These are phyloP conservation scores for Ennomos erosarius DNA, from an alignment of 2,888 invertebrate species.

Conservation along the genomic window DNA sequence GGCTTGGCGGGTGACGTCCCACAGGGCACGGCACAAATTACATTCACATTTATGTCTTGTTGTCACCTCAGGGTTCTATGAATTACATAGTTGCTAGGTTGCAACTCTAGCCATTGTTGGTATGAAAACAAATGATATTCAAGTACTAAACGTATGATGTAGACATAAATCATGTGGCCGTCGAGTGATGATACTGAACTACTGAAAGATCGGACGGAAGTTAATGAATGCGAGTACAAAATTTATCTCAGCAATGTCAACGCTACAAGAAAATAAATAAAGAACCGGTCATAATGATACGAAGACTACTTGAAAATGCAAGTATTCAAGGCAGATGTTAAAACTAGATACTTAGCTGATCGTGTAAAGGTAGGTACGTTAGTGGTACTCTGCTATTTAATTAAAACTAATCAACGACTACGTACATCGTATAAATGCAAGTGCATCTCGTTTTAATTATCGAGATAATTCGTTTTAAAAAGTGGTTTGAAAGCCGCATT, in stretches of 20 bases:
- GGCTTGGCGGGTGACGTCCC: slow-evolving; percentile 44
- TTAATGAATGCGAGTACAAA: not conserved
- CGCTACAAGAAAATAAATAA: not conserved
- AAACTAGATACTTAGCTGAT: slow-evolving; percentile 9
- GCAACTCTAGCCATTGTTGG: too few relatives aligned
- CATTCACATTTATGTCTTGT: slow-evolving; percentile 27
- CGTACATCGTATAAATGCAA: slow-evolving; percentile 21
- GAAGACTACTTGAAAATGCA: slow-evolving; percentile 9
- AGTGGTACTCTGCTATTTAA: slow-evolving; percentile 23
- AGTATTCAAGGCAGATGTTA: slow-evolving; percentile 24
- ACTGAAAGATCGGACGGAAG: too few relatives aligned
- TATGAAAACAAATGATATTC: too few relatives aligned
- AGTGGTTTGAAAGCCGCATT: slow-evolving; percentile 19
- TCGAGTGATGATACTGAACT: too few relatives aligned
- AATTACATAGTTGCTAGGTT: too few relatives aligned
- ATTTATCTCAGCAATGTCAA: not conserved
- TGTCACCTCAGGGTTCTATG: slow-evolving; percentile 11
- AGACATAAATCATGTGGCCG: too few relatives aligned
- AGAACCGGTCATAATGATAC: not conserved
- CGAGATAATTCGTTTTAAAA: slow-evolving; percentile 14
- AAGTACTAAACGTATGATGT: too few relatives aligned
- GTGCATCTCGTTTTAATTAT: slow-evolving; percentile 24
- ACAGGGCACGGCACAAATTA: slow-evolving; percentile 47
- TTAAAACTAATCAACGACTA: slow-evolving; percentile 24
- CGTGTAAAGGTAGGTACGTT: slow-evolving; percentile 20